Base-by-base conservation (phyloP, 2,797 vertebrate species). In the Premnoplex brunnescens region DNA sequence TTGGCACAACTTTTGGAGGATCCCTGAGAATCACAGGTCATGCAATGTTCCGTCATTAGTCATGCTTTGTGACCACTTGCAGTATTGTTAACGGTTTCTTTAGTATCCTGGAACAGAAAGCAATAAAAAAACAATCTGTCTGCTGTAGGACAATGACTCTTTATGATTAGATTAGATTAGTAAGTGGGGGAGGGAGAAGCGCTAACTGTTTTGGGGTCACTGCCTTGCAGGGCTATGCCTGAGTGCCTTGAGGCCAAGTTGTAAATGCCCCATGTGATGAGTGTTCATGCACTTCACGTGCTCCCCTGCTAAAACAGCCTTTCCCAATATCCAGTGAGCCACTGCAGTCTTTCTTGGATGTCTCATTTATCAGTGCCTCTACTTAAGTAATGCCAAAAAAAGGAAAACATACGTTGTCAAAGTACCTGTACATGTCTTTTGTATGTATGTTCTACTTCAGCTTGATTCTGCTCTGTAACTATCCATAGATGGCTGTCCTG, bases 101-200 rank as follows among this genome's bases (percentile, higher is more conserved):
- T 79, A 83, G 85, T 95, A 4, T 91, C 91, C 79, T 85, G 87
- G 82, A 93, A 91, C 81, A 93, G 78, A 93, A 88, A 24, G 92
- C 89, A 93, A 94, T 95, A 91, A 96, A 95, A 95, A 91, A 63
- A 6, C 72, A 92, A 92, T 75, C 72, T 95, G 60, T 96, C 89
- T 95, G 78, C 87, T 28, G 6, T 49, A 76, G 62, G 90, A 97
- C 93, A 93, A 92, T 62, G 79, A 60, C 32, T 92, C 79, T 91
- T 94, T 95, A 69, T 94, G 77, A 85, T 95, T 83, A 79, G 82
- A 80, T 86, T 80, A 88, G 89, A 77, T 87, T 66, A 77, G 59
- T 13, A 36, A 44, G 17, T 51, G 24, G 49, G 48, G 60, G 81
- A 95, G 72, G 91, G 72, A 87, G 73, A 86, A 88, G 76, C 51